A percentile compares a stretch with the other conserved stretches of the same genome.
These are phyloP conservation scores for Drosophila mayaguana DNA, from an alignment of 2,888 invertebrate species.

Conservation along the genomic window DNA sequence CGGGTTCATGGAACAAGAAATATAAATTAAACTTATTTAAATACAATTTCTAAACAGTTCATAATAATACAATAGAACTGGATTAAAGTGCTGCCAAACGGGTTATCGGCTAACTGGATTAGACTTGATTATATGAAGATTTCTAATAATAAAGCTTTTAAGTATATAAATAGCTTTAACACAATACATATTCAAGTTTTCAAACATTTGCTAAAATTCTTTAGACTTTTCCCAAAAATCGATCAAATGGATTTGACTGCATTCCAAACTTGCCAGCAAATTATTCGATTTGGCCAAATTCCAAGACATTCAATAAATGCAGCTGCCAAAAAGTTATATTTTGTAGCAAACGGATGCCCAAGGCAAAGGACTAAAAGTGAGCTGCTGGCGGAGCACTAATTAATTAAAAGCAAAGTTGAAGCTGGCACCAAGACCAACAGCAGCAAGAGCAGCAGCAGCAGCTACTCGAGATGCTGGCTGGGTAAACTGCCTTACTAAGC, in stretches of 20 bases:
- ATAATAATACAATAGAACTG: conserved; percentile 4
- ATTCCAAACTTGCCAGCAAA: conserved; percentile 30
- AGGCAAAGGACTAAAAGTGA: conserved; percentile 34
- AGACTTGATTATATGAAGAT: not conserved
- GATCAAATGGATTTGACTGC: conserved; percentile 19
- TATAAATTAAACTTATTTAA: not conserved
- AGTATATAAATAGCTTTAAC: not conserved
- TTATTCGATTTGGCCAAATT: conserved; percentile 44
- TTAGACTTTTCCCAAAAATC: conserved; percentile 18
- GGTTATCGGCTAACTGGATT: not conserved
- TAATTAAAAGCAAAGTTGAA: conserved; percentile 65
- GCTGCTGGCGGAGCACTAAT: conserved; percentile 48
- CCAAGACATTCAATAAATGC: conserved; percentile 44
- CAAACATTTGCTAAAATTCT: not conserved
- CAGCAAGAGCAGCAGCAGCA: not conserved
- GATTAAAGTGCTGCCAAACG: not conserved
- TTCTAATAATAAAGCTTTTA: not conserved
- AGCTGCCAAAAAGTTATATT: conserved; percentile 62
- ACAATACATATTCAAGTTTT: not conserved
- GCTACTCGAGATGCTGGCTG: conserved; percentile 21
- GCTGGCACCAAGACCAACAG: conserved; percentile 22
- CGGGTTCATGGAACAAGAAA: not conserved
- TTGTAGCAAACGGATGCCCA: not conserved
- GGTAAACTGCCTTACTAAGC: conserved; percentile 79
- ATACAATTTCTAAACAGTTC: not conserved